phyloP scores from a whole-genome alignment of 1,140 invertebrate genomes.

The Homalodisca vitripennis region DNA sequence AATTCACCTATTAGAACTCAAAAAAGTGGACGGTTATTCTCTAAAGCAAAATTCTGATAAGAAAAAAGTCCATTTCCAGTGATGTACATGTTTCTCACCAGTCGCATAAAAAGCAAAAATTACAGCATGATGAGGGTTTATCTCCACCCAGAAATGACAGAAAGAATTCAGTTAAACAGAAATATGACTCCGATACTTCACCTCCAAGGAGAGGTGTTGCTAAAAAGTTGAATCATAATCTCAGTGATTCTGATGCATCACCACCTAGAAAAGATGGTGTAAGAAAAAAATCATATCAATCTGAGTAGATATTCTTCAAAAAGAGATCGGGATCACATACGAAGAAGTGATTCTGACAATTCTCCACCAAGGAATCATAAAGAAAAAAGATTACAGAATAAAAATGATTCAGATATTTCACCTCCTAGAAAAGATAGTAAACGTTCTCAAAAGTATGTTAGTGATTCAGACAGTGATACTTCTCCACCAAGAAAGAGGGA shows the following conservation, averaged over 20 bases:
- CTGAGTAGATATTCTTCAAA: background rate
- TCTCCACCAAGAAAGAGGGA: conserved; percentile 14
- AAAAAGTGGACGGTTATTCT: background rate
- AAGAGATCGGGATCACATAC: background rate
- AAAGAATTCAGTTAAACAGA: conserved; percentile 8
- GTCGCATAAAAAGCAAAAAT: too few relatives aligned
- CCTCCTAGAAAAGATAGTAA: conserved; percentile 37
- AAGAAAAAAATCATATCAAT: conserved; percentile 14
- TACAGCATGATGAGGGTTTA: conserved; percentile 5
- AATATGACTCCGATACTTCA: conserved; percentile 45
- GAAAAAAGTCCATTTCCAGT: too few relatives aligned
- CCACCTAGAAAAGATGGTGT: conserved; percentile 39
- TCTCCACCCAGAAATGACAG: conserved; percentile 35
- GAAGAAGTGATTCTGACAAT: background rate
- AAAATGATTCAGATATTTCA: conserved; percentile 32
- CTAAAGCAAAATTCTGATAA: too few relatives aligned
- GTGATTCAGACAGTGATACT: background rate
- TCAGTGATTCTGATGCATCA: conserved; percentile 19
- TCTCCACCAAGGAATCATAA: background rate
- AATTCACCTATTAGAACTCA: conserved; percentile 38
- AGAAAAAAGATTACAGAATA: background rate
- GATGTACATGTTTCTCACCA: too few relatives aligned
- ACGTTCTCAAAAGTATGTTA: background rate
- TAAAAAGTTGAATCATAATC: conserved; percentile 19
- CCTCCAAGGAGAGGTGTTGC: conserved; percentile 44